phyloP scores from a whole-genome alignment of 2,888 invertebrate species.

The Pherbina coryleti region DNA sequence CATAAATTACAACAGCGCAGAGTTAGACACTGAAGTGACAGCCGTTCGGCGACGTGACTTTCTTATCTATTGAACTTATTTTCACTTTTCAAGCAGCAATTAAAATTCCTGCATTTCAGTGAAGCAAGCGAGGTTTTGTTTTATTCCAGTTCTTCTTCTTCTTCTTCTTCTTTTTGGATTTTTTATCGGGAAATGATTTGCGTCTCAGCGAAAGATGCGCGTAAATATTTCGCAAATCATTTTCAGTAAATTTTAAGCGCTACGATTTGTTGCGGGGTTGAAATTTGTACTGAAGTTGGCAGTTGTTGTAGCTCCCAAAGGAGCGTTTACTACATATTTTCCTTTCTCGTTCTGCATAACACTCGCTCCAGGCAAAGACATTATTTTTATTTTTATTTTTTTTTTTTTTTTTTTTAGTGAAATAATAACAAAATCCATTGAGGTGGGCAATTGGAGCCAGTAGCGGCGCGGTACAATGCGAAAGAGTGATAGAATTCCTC shows the following conservation, averaged over 20 bases:
- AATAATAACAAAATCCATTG: not conserved
- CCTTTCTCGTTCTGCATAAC: not conserved
- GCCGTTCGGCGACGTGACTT: conserved; percentile 47
- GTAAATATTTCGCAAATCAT: conserved; percentile 25
- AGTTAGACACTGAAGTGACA: not conserved
- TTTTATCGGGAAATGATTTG: not conserved
- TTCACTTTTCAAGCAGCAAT: conserved; percentile 48
- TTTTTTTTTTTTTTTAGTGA: not conserved
- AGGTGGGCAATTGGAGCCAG: not conserved
- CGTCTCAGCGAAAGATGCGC: not conserved
- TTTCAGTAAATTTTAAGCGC: conserved; percentile 6
- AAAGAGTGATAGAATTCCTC: no score
- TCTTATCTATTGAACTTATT: conserved; percentile 51
- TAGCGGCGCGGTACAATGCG: no score
- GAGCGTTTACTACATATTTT: not conserved
- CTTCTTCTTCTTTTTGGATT: not conserved
- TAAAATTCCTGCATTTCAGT: conserved; percentile 41
- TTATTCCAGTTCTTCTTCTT: not conserved
- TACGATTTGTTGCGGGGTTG: not conserved
- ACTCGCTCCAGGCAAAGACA: not conserved
- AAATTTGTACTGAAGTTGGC: conserved; percentile 14
- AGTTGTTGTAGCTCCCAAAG: not conserved
- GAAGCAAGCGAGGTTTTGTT: not conserved
- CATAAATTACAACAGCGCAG: not conserved
- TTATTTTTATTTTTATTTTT: no score